Conservation (phyloP, 2,113 vertebrate species). For the Boulengeromyrus knoepffleri region DNA sequence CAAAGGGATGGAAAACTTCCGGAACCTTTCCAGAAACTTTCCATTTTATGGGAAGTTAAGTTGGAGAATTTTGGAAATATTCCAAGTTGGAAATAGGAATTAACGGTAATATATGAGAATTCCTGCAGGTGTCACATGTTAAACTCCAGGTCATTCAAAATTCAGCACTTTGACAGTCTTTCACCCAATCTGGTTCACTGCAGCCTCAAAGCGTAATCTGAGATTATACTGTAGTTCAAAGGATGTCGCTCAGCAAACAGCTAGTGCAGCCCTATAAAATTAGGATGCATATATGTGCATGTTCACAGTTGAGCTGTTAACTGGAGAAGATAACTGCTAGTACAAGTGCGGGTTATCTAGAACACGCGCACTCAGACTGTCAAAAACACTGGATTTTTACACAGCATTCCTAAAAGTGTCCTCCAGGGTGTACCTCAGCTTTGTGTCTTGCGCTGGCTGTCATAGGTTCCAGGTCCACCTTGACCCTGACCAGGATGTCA, state of each 20-base stretch:
- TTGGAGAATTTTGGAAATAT: too few relatives aligned
- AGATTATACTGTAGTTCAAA: slow-evolving; percentile 21
- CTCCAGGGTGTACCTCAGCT: neutral
- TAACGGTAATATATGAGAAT: too few relatives aligned
- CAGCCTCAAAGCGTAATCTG: slow-evolving; percentile 22
- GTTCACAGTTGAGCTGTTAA: neutral
- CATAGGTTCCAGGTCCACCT: neutral
- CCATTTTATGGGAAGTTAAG: too few relatives aligned
- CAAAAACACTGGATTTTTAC: neutral
- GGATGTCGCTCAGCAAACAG: neutral
- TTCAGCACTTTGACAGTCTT: neutral
- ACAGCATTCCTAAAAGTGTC: neutral
- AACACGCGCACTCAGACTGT: neutral
- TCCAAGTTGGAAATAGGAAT: too few relatives aligned
- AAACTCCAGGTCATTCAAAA: neutral
- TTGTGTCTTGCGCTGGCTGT: neutral
- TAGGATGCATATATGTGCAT: neutral
- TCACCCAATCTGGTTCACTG: slow-evolving; percentile 17
- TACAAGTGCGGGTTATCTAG: neutral
- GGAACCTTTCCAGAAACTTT: too few relatives aligned
- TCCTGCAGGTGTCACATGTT: neutral
- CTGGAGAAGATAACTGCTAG: neutral
- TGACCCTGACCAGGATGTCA: neutral
- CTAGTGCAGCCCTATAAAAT: neutral
- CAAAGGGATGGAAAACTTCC: too few relatives aligned